Percentiles rank a stretch among this genome's conserved stretches.
Conservation (phyloP, 2,797 vertebrate species). For the Forpus xanthops region DNA sequence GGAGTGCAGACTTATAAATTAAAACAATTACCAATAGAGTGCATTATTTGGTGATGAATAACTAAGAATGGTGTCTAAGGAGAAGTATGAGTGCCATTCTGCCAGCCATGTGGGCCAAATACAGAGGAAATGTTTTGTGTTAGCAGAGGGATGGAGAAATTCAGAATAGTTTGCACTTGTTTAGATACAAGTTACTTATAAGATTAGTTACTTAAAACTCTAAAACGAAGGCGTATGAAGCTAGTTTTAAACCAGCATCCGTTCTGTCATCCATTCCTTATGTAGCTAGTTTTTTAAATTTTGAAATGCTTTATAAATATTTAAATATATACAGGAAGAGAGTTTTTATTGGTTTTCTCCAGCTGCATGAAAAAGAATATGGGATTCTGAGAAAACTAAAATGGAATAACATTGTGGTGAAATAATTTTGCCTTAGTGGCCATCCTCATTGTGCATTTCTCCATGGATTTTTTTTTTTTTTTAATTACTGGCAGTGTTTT, state of each 20-base stretch:
- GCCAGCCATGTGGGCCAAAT: background rate
- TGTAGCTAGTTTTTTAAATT: background rate
- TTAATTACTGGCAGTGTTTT: background rate
- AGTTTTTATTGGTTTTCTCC: background rate
- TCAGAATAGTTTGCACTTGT: background rate
- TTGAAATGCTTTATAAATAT: background rate
- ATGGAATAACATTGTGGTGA: background rate
- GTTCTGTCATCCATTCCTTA: background rate
- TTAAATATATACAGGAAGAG: background rate
- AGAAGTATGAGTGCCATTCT: background rate
- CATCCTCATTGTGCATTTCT: background rate
- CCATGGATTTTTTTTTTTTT: background rate
- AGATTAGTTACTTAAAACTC: background rate
- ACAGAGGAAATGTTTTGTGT: background rate
- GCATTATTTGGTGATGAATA: background rate
- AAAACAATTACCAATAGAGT: background rate
- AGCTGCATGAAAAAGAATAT: background rate
- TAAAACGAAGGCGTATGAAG: background rate
- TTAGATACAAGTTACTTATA: background rate
- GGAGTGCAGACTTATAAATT: background rate
- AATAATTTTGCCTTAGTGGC: background rate
- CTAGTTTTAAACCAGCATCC: background rate
- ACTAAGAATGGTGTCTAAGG: background rate
- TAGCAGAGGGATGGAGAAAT: background rate
- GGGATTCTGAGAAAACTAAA: background rate